phyloP scores from a whole-genome alignment of 2,888 invertebrate species.

The Autographa gamma region DNA sequence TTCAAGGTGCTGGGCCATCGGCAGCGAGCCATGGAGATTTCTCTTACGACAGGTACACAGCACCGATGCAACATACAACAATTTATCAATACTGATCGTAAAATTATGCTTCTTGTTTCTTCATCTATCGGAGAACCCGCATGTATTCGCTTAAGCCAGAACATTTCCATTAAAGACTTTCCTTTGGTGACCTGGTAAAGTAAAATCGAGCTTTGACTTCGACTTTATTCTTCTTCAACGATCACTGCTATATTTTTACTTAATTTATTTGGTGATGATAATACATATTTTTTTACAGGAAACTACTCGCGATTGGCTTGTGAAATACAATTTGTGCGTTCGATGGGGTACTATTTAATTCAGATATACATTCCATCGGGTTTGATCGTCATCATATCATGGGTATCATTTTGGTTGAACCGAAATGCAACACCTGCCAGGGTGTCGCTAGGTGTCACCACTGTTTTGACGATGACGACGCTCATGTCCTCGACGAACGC shows the following conservation, averaged over 20 bases:
- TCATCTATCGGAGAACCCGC: conserved; percentile 54
- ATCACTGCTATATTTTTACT: conserved; percentile 11
- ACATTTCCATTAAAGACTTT: conserved; percentile 42
- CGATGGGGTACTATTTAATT: conserved; percentile 99
- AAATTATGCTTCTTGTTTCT: conserved; percentile 41
- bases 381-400: conserved; percentile 98
- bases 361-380: conserved; percentile 99
- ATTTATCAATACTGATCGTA: conserved; percentile 39
- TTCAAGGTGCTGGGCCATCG: conserved; percentile 98
- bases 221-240: conserved; percentile 14
- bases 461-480: conserved; percentile 99
- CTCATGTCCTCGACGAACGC: conserved; percentile 99
- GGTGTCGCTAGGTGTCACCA: conserved; percentile 97
- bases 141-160: conserved; percentile 63
- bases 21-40: conserved; percentile 97
- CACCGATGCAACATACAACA: conserved; percentile 66
- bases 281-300: conserved; percentile 89
- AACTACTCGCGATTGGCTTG: conserved; percentile 98
- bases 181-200: conserved; percentile 42
- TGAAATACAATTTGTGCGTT: conserved; percentile 98
- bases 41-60: conserved; percentile 96
- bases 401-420: conserved; percentile 99
- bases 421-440: conserved; percentile 98
- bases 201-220: conserved; percentile 41
- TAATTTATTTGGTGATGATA: conserved; percentile 20